Percentiles rank a stretch among this genome's conserved stretches.
Conservation (phyloP, 2,888 invertebrate genomes). For the Theretra japonica region DNA sequence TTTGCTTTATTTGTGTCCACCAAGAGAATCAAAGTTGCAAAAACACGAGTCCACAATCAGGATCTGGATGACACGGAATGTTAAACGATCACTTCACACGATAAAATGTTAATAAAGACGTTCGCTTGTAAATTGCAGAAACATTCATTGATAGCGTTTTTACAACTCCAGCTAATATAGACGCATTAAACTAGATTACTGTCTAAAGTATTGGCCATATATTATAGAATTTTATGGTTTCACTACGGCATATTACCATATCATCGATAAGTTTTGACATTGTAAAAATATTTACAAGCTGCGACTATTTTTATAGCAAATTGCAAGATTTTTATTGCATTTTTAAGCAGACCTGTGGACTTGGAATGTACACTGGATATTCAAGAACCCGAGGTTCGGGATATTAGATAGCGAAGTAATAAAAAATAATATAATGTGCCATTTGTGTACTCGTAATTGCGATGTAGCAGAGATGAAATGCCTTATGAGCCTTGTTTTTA, state of each 20-base stretch:
- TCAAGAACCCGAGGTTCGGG: too few relatives aligned
- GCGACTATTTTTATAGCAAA: neutral
- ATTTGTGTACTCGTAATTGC: too few relatives aligned
- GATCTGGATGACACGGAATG: neutral
- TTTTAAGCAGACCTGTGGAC: too few relatives aligned
- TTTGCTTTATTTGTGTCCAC: too few relatives aligned
- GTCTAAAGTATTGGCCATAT: slow-evolving; percentile 1
- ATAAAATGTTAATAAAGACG: slow-evolving; percentile 58
- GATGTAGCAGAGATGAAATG: too few relatives aligned
- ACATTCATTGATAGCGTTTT: slow-evolving; percentile 16
- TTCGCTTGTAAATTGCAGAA: slow-evolving; percentile 35
- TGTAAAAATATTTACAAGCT: slow-evolving; percentile 10
- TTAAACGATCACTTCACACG: slow-evolving; percentile 42
- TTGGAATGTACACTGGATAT: too few relatives aligned
- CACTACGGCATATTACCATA: neutral
- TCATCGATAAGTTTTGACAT: neutral
- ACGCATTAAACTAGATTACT: slow-evolving; percentile 22
- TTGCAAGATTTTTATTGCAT: neutral
- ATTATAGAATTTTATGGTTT: neutral
- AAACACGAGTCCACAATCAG: neutral
- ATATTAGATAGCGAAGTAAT: too few relatives aligned
- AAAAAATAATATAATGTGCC: too few relatives aligned
- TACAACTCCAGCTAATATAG: slow-evolving; percentile 1
- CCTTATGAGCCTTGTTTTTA: too few relatives aligned
- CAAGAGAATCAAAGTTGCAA: neutral